Evolutionary conservation across 2,888 invertebrate genomes (phyloP).

Genomic region (Lomographa bimaculata): DNA sequence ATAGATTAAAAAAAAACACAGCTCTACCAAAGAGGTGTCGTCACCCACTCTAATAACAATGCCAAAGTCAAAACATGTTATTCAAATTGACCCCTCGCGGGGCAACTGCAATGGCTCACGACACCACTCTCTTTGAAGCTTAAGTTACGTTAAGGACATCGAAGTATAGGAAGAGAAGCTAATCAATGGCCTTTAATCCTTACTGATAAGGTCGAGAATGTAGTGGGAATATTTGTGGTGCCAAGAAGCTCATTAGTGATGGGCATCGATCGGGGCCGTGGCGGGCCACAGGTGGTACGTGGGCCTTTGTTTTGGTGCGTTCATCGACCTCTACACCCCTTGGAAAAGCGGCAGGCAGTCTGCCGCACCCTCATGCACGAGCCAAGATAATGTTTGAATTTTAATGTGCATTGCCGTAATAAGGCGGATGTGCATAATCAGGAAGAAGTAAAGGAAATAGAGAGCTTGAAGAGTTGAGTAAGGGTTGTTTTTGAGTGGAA

Average conservation of each 20-base stretch:
- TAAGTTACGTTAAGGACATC: constrained; percentile 4
- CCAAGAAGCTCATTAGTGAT: constrained; percentile 17
- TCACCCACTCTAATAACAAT: constrained; percentile 1
- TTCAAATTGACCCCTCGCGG: constrained; percentile 3
- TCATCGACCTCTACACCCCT: constrained; percentile 58
- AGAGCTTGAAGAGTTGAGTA: neutral
- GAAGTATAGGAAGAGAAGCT: constrained; percentile 3
- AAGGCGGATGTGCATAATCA: neutral
- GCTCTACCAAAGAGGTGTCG: constrained; percentile 1
- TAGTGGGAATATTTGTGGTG: no score
- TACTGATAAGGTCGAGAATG: constrained; percentile 2
- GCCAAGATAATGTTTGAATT: constrained; percentile 43
- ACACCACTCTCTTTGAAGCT: no score
- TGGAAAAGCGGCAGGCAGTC: constrained; percentile 58
- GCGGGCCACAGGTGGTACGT: constrained; percentile 59
- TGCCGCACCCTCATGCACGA: constrained; percentile 62
- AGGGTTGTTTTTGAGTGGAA: neutral
- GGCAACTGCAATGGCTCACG: constrained; percentile 5
- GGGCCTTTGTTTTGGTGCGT: constrained; percentile 70
- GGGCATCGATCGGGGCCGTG: constrained; percentile 30
- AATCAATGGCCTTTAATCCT: neutral
- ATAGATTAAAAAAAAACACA: no score
- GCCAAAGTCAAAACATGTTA: constrained; percentile 2
- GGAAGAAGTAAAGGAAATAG: neutral
- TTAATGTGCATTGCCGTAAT: constrained; percentile 23